phyloP scores from a whole-genome alignment of 2,888 invertebrate species.

The Hedya salicella region DNA sequence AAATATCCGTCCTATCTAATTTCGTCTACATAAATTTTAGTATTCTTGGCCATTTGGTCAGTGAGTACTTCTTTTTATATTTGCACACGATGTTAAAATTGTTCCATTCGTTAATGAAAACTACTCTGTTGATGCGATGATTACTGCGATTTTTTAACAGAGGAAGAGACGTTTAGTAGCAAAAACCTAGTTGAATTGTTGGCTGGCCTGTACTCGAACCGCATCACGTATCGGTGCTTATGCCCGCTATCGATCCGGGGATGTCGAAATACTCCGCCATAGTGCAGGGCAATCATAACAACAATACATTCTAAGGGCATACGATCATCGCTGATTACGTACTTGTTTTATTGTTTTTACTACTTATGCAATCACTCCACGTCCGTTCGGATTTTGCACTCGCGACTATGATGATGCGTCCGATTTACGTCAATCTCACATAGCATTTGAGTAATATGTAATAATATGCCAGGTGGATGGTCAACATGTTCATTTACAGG shows the following conservation, averaged over 20 bases:
- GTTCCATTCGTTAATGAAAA: no score
- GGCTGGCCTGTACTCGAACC: not conserved
- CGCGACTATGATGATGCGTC: slow-evolving; percentile 55
- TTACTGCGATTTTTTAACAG: no score
- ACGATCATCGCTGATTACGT: slow-evolving; percentile 59
- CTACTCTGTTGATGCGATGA: no score
- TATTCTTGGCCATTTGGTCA: no score
- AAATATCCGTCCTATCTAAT: no score
- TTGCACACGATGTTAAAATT: no score
- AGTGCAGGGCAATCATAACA: slow-evolving; percentile 35
- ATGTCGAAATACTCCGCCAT: slow-evolving; percentile 35
- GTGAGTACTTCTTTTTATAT: no score
- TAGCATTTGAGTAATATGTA: slow-evolving; percentile 65
- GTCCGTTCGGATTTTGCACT: slow-evolving; percentile 59
- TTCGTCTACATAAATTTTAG: no score
- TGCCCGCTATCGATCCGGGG: slow-evolving; percentile 20
- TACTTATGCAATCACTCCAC: slow-evolving; percentile 43
- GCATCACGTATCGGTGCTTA: not conserved
- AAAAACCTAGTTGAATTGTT: not conserved
- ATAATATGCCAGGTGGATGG: slow-evolving; percentile 55
- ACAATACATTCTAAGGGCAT: slow-evolving; percentile 49
- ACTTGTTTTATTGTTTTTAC: slow-evolving; percentile 46
- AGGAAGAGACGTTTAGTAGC: no score
- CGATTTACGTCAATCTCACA: slow-evolving; percentile 67
- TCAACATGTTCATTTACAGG: not conserved